phyloP scores from a whole-genome alignment of 2,113 vertebrate genomes.

The Rhynchopsitta pachyrhyncha region DNA sequence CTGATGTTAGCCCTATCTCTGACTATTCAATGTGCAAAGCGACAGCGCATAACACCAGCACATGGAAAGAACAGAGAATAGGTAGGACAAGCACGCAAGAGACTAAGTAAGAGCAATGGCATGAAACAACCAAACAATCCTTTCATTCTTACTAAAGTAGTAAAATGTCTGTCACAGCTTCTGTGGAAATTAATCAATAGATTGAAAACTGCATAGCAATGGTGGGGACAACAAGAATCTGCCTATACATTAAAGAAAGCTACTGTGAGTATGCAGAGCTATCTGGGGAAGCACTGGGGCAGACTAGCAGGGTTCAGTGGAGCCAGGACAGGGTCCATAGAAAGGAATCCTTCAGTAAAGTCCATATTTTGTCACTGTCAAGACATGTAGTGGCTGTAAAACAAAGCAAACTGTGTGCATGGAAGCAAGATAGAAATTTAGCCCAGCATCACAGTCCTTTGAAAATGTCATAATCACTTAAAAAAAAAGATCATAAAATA shows the following conservation, averaged over 20 bases:
- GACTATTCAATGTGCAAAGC: background rate
- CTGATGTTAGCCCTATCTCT: background rate
- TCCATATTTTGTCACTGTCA: conserved; percentile 1
- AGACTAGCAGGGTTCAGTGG: background rate
- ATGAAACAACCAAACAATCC: background rate
- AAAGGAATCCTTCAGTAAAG: background rate
- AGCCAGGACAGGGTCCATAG: background rate
- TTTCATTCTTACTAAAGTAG: background rate
- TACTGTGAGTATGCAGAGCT: background rate
- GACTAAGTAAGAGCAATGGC: background rate
- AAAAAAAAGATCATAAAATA: background rate
- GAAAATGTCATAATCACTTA: background rate
- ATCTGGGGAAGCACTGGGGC: background rate
- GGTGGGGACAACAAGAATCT: background rate
- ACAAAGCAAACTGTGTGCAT: background rate
- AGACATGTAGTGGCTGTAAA: background rate
- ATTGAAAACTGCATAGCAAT: background rate
- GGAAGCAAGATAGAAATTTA: background rate
- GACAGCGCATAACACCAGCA: rapidly evolving
- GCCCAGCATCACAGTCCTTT: background rate
- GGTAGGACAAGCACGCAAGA: background rate
- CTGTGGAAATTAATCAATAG: background rate
- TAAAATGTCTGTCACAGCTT: background rate
- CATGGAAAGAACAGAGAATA: background rate
- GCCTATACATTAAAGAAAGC: background rate